Evolutionary conservation across 2,113 vertebrate species (phyloP), one percentile per base, ranked within the genome.

Genomic region (human): DNA sequence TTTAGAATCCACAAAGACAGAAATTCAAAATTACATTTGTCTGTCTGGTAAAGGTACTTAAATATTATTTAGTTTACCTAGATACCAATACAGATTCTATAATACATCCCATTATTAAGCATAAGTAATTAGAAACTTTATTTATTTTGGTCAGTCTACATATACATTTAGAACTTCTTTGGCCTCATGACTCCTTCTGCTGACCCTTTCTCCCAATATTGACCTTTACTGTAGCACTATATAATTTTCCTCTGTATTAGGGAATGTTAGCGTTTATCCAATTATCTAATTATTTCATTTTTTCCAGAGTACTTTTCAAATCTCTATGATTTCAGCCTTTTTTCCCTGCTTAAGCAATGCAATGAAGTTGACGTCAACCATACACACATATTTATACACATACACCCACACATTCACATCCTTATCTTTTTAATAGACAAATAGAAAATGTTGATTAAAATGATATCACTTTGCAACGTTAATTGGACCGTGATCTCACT

Each of bases 401-500:
- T 2, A 11, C 4, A 90, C 13, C 57, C 30, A 92, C 20, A 94
- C 57, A 92, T 14, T 43, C 48, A 43, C 8, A 86, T 22, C 68
- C 48, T 79, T 30, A 38, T 55, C 43, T 16, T 6, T 85, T 64
- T 72, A 38, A 92, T 16, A 92, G 90, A 64, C 94, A 95, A 96
- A 96, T 96, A 81, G 95, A 92, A 96, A 90, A 93, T 93, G 81
- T 70, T 97, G 92, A 90, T 83, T 89, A 95, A 97, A 95, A 91
- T 92, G 75, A 93, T 86, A 59, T 9, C 78, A 82, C 90, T 97
- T 96, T 93, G 93, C 81, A 82, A 25, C 96, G 96, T 96, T 97
- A 97, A 96, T 96, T 98, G 84, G 78, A 94, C 94, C 97, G 96
- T 80, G 94, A 97, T 97, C 93, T 96, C 97, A 93, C 96, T 98